Evolutionary conservation across 2,113 vertebrate species (phyloP).

Genomic region (Platysteira castanea): DNA sequence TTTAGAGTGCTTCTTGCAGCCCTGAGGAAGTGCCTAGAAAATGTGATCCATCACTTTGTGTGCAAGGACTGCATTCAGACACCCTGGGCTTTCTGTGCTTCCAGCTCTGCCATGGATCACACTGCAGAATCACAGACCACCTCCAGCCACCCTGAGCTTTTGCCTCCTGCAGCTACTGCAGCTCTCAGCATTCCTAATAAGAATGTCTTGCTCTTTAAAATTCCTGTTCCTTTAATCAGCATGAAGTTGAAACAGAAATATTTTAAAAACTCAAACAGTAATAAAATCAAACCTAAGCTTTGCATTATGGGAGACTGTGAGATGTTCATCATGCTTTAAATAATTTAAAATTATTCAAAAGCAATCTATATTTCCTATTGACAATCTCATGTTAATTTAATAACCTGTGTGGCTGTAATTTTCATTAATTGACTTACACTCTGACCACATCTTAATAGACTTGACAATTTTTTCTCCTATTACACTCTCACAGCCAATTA

Average conservation of each 20-base stretch:
- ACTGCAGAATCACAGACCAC: background rate
- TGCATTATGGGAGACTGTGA: background rate
- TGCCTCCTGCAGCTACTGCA: background rate
- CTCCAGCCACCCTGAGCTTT: background rate
- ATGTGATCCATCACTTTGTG: background rate
- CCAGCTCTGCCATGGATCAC: background rate
- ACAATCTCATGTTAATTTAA: conserved; percentile 19
- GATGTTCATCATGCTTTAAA: background rate
- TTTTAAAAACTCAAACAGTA: background rate
- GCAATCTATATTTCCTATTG: conserved; percentile 16
- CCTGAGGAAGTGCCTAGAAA: background rate
- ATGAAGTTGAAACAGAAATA: background rate
- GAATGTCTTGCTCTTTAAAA: background rate
- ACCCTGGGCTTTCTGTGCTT: background rate
- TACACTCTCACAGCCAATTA: background rate
- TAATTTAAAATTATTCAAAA: background rate
- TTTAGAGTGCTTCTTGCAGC: background rate
- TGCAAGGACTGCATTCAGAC: background rate
- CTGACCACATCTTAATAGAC: background rate
- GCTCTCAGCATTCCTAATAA: background rate
- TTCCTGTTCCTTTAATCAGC: background rate
- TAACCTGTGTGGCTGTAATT: background rate
- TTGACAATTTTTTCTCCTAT: background rate
- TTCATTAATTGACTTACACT: conserved; percentile 24
- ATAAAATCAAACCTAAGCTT: background rate